Conservation (phyloP, 2,797 vertebrate genomes). For the Tauraco hartlaubi region DNA sequence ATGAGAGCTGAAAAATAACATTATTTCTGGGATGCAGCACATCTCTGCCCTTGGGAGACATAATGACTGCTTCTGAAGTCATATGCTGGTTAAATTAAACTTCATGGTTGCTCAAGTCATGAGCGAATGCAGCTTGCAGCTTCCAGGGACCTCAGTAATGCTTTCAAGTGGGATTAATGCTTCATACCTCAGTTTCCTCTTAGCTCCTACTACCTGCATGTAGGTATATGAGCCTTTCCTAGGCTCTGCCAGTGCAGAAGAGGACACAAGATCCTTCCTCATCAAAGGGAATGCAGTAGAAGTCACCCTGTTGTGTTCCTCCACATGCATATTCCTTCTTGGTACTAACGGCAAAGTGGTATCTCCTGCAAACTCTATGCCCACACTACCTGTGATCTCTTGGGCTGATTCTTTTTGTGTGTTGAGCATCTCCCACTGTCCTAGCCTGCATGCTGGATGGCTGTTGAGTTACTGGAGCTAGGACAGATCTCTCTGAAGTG, state of each 20-base stretch:
- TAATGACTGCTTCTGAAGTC: neutral
- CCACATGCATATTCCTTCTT: neutral
- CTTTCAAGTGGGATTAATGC: neutral
- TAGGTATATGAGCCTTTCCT: neutral
- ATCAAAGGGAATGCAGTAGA: neutral
- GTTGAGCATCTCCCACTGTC: neutral
- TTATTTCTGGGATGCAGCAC: constrained; percentile 33
- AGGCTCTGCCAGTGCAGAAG: neutral
- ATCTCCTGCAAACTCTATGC: neutral
- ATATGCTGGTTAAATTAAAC: neutral
- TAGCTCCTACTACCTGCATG: neutral
- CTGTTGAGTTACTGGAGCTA: neutral
- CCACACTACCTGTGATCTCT: neutral
- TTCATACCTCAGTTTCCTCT: neutral
- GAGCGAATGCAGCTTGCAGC: neutral
- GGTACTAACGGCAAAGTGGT: neutral
- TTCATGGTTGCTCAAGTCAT: neutral
- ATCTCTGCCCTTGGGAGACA: constrained; percentile 5
- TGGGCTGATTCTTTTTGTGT: neutral
- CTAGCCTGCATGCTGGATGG: neutral
- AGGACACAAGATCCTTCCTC: neutral
- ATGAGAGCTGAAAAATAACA: constrained; percentile 27
- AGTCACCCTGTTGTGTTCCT: neutral
- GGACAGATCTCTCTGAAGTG: neutral
- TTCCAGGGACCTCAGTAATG: neutral